Percentiles rank a stretch among this genome's conserved stretches.
Evolutionary conservation across 1,140 invertebrate species (phyloP).

Genomic region (Latrodectus geometricus): DNA sequence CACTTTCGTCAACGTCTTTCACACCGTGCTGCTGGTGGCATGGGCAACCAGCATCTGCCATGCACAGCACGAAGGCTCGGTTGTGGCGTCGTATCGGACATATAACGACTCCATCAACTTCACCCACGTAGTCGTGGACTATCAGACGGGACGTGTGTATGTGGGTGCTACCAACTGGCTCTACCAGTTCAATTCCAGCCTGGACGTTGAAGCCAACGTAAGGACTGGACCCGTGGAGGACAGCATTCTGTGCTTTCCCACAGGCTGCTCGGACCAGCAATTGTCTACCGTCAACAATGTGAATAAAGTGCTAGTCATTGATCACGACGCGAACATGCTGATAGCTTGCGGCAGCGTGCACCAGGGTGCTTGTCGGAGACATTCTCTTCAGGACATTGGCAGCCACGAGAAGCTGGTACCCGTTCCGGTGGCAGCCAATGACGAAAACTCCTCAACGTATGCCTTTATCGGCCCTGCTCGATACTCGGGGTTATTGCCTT

Average conservation of each 20-base stretch:
- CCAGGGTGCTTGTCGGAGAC: slow-evolving; percentile 89
- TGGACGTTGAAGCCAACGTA: slow-evolving; percentile 77
- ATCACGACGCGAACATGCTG: slow-evolving; percentile 81
- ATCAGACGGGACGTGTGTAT: slow-evolving; percentile 75
- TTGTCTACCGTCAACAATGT: slow-evolving; percentile 84
- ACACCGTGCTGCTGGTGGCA: slow-evolving; percentile 32
- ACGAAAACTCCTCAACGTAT: slow-evolving; percentile 89
- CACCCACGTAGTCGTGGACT: slow-evolving; percentile 76
- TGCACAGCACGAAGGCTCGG: slow-evolving; percentile 47
- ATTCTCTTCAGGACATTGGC: slow-evolving; percentile 85
- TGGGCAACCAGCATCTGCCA: slow-evolving; percentile 46
- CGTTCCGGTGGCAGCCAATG: slow-evolving; percentile 88
- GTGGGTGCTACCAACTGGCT: slow-evolving; percentile 87
- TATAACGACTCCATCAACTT: slow-evolving; percentile 69
- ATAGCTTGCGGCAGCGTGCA: slow-evolving; percentile 89
- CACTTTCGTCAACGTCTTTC: slow-evolving; percentile 26
- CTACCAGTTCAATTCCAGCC: slow-evolving; percentile 81
- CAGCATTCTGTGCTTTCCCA: slow-evolving; percentile 88
- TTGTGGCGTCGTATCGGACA: slow-evolving; percentile 66
- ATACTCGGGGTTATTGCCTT: slow-evolving; percentile 79
- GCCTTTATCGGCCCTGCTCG: slow-evolving; percentile 94
- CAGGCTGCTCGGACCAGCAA: slow-evolving; percentile 76
- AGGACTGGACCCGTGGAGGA: slow-evolving; percentile 83
- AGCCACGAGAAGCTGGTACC: slow-evolving; percentile 80
- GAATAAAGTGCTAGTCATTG: slow-evolving; percentile 92